These are phyloP conservation scores for Platycnemis pennipes DNA, from an alignment of 2,888 invertebrate genomes.

Conservation along the genomic window DNA sequence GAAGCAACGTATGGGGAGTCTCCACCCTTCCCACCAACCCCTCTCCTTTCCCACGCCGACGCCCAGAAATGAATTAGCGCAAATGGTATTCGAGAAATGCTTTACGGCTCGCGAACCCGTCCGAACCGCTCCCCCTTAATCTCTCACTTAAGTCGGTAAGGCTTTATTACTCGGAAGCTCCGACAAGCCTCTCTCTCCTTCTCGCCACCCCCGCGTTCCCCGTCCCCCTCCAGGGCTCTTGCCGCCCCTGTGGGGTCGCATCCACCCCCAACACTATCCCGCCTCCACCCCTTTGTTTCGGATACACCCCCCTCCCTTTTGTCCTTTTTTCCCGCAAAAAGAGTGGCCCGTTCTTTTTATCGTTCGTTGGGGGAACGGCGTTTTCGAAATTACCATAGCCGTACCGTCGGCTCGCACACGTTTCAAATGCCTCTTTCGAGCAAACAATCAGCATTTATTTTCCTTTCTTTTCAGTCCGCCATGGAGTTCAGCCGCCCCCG, in stretches of 20 bases:
- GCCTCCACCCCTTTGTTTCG: too few relatives aligned
- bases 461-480: too few relatives aligned
- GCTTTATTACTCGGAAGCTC: slow-evolving; percentile 24
- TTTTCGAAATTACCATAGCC: too few relatives aligned
- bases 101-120: background rate
- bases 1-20: background rate
- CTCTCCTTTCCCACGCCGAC: background rate
- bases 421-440: too few relatives aligned
- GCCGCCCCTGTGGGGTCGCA: background rate
- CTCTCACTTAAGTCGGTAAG: slow-evolving; percentile 29
- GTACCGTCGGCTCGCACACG: too few relatives aligned
- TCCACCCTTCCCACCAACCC: too few relatives aligned
- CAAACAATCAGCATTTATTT: too few relatives aligned
- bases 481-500: too few relatives aligned
- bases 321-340: too few relatives aligned
- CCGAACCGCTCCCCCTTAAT: background rate
- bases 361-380: too few relatives aligned
- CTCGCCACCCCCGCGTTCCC: background rate
- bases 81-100: slow-evolving; percentile 50
- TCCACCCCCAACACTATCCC: background rate
- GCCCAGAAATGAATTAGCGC: slow-evolving; percentile 33
- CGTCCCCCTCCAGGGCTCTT: background rate
- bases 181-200: background rate
- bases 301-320: too few relatives aligned
- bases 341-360: too few relatives aligned